Percentiles rank a stretch among this genome's conserved stretches.
Evolutionary conservation across 2,797 vertebrate species (phyloP).

Genomic region (Gephyroberyx darwinii): DNA sequence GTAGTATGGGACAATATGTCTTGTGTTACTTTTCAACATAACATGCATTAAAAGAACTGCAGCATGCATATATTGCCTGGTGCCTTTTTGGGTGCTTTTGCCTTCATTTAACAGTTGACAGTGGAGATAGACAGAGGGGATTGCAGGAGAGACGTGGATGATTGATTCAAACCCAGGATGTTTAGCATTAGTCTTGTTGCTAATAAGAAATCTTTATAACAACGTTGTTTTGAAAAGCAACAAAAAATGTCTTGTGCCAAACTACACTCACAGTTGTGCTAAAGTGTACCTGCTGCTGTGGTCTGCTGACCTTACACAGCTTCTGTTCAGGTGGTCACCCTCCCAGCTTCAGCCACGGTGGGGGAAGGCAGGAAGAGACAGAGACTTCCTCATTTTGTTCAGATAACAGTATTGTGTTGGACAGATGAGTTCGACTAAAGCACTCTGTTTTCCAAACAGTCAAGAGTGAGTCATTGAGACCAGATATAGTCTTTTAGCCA

Average conservation of each 20-base stretch:
- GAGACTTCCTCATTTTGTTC: conserved; percentile 9
- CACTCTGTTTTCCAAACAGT: neutral
- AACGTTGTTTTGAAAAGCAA: neutral
- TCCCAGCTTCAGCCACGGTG: neutral
- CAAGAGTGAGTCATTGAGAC: neutral
- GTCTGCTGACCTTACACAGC: neutral
- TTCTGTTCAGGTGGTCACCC: neutral
- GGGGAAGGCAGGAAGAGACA: neutral
- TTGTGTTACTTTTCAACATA: too few species aligned
- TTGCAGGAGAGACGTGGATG: too few species aligned
- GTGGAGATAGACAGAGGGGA: too few species aligned
- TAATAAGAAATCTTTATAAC: neutral
- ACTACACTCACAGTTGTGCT: neutral
- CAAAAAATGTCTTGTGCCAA: neutral
- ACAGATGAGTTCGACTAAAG: neutral
- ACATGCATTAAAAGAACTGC: too few species aligned
- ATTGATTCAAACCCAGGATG: too few species aligned
- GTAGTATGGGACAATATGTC: neutral
- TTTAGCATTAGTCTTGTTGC: neutral
- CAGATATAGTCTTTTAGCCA: conserved; percentile 5
- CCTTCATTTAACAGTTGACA: too few species aligned
- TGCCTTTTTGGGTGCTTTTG: too few species aligned
- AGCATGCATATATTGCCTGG: too few species aligned
- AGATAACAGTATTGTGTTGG: neutral
- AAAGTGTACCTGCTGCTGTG: neutral